These are phyloP conservation scores for Ctenicera cuprea DNA, from an alignment of 2,888 invertebrate species.

Conservation along the genomic window DNA sequence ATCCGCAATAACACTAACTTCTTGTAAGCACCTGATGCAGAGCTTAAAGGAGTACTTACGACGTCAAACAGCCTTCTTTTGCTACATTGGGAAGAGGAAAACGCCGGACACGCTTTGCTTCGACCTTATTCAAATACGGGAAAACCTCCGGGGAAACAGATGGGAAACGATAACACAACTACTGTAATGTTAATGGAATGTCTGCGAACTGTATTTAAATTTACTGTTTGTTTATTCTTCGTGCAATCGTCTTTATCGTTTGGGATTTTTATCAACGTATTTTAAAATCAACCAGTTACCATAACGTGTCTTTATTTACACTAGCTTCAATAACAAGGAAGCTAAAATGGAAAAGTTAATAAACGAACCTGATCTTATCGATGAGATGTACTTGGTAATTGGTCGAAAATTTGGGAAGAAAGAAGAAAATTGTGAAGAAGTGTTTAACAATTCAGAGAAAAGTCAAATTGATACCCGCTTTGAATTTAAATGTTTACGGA, in stretches of 20 bases:
- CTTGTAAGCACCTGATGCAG: conserved; percentile 49
- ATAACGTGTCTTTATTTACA: too few species aligned
- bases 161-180: conserved; percentile 38
- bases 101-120: conserved; percentile 22
- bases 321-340: too few species aligned
- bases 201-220: conserved; percentile 34
- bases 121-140: conserved; percentile 38
- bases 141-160: conserved; percentile 30
- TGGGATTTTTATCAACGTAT: background rate
- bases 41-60: conserved; percentile 34
- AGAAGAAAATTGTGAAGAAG: too few species aligned
- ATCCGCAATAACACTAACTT: conserved; percentile 49
- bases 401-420: too few species aligned
- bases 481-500: background rate
- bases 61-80: conserved; percentile 22
- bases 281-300: background rate
- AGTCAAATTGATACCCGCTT: too few species aligned
- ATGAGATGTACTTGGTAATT: too few species aligned
- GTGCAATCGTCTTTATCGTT: conserved; percentile 11
- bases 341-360: too few species aligned
- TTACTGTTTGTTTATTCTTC: conserved; percentile 20
- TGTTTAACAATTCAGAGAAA: too few species aligned
- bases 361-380: too few species aligned
- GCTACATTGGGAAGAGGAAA: conserved; percentile 22
- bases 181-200: conserved; percentile 40